Base-by-base conservation (phyloP, 2,888 invertebrate species). In the Brachypterus glaber region DNA sequence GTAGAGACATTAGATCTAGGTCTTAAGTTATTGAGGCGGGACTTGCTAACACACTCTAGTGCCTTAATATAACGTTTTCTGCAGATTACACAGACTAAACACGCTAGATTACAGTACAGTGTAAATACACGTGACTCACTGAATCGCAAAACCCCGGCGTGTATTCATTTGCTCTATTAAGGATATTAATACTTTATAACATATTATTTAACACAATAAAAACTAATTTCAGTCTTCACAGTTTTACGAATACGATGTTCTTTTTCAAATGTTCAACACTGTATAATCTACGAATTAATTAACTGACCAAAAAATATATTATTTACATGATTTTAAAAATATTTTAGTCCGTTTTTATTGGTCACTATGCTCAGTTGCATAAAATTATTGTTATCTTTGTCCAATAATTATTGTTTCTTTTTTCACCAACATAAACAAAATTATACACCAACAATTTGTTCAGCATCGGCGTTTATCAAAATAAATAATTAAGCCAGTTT, bases 151-250 rank as follows among this genome's bases (percentile, higher is more conserved):
- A n/a, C n/a, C n/a, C n/a, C n/a, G n/a, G n/a, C n/a, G n/a, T n/a
- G n/a, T n/a, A n/a, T n/a, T n/a, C n/a, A n/a, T n/a, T n/a, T n/a
- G n/a, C 27, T 48, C 57, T 59, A 59, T 51, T 47, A 52, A 50
- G 49, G 51, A 52, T 53, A 53, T 53, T 59, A 60, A 58, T 61
- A 59, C 55, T 60, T 61, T 52, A 53, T 59, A n/a, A n/a, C n/a
- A n/a, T n/a, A n/a, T n/a, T n/a, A 58, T 57, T 55, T 57, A 60
- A 64, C 63, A 63, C 62, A 62, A 63, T 62, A 63, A 60, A 62
- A 63, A 60, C 60, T 62, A 62, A 55, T 58, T 53, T 63, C 63
- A 63, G 63, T 63, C 63, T 64, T 63, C 58, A 61, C 60, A 61
- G 58, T 63, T 60, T 62, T 63, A 64, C 61, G 63, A 62, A 59